Evolutionary conservation across 1,140 invertebrate genomes (phyloP), one percentile per base, ranked within the genome.

Genomic region (Scaptomyza montana): DNA sequence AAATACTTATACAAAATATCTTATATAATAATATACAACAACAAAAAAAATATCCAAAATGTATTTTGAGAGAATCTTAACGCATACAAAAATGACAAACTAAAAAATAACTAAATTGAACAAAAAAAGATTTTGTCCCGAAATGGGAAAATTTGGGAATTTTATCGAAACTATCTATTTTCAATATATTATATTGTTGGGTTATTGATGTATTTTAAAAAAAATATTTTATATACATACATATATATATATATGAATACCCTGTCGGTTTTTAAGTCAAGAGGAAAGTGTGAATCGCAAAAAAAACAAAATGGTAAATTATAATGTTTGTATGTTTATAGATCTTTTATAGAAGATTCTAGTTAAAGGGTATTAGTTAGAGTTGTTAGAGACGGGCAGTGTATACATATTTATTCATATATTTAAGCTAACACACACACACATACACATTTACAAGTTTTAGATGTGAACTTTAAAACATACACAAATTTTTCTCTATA

Each of bases 401-500:
- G 13, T 53, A 33, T 36, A 10, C 51, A 53, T 19, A 36, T 36
- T 7, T 36, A 36, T 1, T 36, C 9, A 36, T 36, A 36, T 36
- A 5, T 7, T 8, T 36, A 36, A 7, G 33, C 33, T 7, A 36
- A 36, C 33, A 36, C 6, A 36, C 8, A 46, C 19, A 50, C 4
- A 47, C 33, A 36, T 28, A 50, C 12, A 47, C 21, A 21, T 8
- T 50, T 50, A 50, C 19, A 61, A 49, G 33, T 36, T 59, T 59
- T 28, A 16, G 7, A 46, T 19, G 43, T 46, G 43, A 47, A 47
- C 9, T 60, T 47, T 10, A 45, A 21, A n/a, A 47, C 28, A 51
- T 6, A n/a, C n/a, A n/a, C n/a, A n/a, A n/a, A 30, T 51, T 68
- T 68, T 68, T 68, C 47, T 53, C 65, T 47, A 46, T 68, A 53